phyloP scores from a whole-genome alignment of 2,113 vertebrate genomes.

The Notothenia coriiceps region DNA sequence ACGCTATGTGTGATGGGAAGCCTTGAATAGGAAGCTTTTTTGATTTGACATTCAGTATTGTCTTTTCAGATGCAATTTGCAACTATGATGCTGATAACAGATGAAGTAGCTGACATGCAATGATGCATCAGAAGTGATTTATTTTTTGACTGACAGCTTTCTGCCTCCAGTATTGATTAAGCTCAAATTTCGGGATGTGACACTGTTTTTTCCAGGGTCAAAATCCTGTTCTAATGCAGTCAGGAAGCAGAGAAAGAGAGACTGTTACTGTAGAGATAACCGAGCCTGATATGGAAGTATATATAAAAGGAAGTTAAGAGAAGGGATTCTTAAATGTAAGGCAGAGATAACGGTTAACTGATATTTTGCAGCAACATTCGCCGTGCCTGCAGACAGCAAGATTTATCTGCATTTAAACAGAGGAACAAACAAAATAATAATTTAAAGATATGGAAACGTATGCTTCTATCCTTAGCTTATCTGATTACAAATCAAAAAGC shows the following conservation, averaged over 20 bases:
- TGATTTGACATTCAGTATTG: slow-evolving; percentile 67
- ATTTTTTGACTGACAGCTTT: slow-evolving; percentile 69
- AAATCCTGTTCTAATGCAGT: slow-evolving; percentile 46
- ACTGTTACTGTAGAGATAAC: slow-evolving; percentile 28
- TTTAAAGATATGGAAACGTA: slow-evolving; percentile 28
- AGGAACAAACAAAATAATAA: background rate
- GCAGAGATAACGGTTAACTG: slow-evolving; percentile 9
- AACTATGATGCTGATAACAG: slow-evolving; percentile 73
- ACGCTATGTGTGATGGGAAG: background rate
- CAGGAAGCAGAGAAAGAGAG: slow-evolving; percentile 30
- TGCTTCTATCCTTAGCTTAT: slow-evolving; percentile 22
- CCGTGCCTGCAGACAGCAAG: background rate
- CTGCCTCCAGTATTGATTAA: slow-evolving; percentile 70
- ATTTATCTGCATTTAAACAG: slow-evolving; percentile 33
- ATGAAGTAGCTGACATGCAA: slow-evolving; percentile 61
- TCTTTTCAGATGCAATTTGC: slow-evolving; percentile 70
- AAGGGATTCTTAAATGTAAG: slow-evolving; percentile 15
- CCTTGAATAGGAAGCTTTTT: slow-evolving; percentile 36
- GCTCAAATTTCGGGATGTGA: slow-evolving; percentile 43
- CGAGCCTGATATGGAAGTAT: background rate
- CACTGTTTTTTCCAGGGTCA: slow-evolving; percentile 16
- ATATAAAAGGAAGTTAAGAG: background rate
- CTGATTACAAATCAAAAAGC: slow-evolving; percentile 33
- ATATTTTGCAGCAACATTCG: background rate
- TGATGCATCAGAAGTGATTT: slow-evolving; percentile 68